Conservation (phyloP, 2,797 vertebrate species). For the Micropoecilia bifurca region DNA sequence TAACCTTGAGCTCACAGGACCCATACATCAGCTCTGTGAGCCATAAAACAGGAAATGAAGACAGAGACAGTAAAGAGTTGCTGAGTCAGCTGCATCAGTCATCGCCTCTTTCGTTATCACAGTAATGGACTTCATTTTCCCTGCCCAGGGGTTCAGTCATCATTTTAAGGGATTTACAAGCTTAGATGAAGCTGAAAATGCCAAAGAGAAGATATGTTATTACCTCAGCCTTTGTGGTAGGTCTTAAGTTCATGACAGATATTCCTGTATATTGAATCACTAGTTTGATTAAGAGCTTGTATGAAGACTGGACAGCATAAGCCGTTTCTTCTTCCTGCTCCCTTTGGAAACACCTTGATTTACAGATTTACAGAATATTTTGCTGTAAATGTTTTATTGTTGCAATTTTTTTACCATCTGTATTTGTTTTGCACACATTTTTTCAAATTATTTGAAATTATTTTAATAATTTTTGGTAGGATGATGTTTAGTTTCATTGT, state of each 20-base stretch:
- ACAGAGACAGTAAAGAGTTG: conserved; percentile 76
- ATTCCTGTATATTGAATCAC: background rate
- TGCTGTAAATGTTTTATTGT: too few species aligned
- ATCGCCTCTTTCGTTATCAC: conserved; percentile 60
- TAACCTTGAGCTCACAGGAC: conserved; percentile 75
- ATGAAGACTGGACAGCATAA: too few species aligned
- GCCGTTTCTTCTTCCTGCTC: too few species aligned
- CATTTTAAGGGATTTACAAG: conserved; percentile 52
- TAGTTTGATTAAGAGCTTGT: too few species aligned
- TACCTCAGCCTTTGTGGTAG: background rate
- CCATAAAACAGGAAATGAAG: conserved; percentile 79
- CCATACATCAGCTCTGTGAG: conserved; percentile 76
- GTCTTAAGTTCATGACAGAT: conserved; percentile 16
- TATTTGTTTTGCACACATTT: too few species aligned
- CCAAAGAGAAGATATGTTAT: conserved; percentile 11
- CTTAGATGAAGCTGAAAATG: conserved; percentile 24
- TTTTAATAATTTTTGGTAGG: background rate
- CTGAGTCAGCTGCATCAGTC: conserved; percentile 82
- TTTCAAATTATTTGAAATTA: too few species aligned
- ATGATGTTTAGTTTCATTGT: background rate
- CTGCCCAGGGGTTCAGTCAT: conserved; percentile 57
- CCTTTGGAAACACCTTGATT: too few species aligned
- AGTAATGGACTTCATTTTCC: conserved; percentile 70
- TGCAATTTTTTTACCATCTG: too few species aligned
- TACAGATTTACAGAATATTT: too few species aligned